Evolutionary conservation across 1,140 invertebrate genomes (phyloP).

Genomic region (Zaprionus kolodkinae): DNA sequence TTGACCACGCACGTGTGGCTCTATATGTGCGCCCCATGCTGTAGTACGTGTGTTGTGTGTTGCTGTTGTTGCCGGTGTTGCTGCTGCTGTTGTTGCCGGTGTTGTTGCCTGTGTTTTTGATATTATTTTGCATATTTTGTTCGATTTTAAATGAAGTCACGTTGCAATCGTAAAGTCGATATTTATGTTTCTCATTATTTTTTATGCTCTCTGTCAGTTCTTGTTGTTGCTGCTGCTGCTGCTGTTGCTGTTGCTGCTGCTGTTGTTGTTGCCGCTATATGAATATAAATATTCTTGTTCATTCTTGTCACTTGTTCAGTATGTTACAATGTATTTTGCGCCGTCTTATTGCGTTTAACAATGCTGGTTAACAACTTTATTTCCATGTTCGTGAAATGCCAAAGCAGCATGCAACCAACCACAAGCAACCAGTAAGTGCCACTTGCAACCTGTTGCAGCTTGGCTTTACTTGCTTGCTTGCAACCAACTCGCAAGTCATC

Average conservation of each 20-base stretch:
- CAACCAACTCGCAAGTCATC: constrained; percentile 44
- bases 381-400: constrained; percentile 56
- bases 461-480: not conserved
- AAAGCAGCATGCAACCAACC: constrained; percentile 47
- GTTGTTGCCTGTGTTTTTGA: constrained; percentile 35
- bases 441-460: constrained; percentile 9
- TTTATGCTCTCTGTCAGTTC: constrained; percentile 72
- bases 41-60: constrained; percentile 24
- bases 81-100: constrained; percentile 16
- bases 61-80: not conserved
- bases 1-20: constrained; percentile 73
- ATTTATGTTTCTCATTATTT: constrained; percentile 83
- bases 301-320: constrained; percentile 22
- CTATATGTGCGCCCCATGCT: constrained; percentile 48
- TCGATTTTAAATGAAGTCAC: constrained; percentile 81
- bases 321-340: constrained; percentile 51
- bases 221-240: constrained; percentile 29
- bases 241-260: constrained; percentile 19
- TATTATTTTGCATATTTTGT: constrained; percentile 81
- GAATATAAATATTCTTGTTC: constrained; percentile 60
- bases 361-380: constrained; percentile 65
- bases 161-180: constrained; percentile 81
- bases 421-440: constrained; percentile 34
- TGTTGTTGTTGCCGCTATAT: constrained; percentile 39
- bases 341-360: constrained; percentile 54